Percentiles rank a stretch among this genome's conserved stretches.
Conservation (phyloP, 1,140 invertebrate genomes). For the Lasaia peninsularis region DNA sequence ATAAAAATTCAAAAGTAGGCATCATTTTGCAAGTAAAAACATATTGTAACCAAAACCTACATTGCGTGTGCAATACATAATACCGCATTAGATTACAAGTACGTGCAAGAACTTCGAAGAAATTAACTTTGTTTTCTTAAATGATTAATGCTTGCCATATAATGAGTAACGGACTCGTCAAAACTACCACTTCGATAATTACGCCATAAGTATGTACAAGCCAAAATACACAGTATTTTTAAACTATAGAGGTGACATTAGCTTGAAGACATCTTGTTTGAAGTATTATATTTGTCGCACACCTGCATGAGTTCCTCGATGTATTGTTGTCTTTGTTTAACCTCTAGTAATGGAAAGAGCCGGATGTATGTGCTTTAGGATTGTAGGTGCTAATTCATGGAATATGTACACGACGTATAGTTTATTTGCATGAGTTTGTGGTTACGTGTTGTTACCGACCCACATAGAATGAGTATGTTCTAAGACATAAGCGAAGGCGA, state of each 20-base stretch:
- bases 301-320: constrained; percentile 44
- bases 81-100: constrained; percentile 9
- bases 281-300: constrained; percentile 41
- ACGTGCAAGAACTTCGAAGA: constrained; percentile 22
- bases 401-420: constrained; percentile 33
- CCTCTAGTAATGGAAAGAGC: constrained; percentile 28
- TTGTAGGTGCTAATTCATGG: constrained; percentile 48
- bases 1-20: too few relatives aligned
- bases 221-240: constrained; percentile 3
- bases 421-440: constrained; percentile 38
- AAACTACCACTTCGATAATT: constrained; percentile 53
- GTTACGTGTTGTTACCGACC: constrained; percentile 31
- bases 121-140: constrained; percentile 36
- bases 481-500: constrained; percentile 14
- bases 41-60: neutral
- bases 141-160: constrained; percentile 41
- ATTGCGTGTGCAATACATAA: constrained; percentile 8
- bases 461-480: constrained; percentile 18
- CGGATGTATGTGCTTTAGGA: constrained; percentile 19
- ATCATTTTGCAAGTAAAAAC: neutral
- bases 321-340: constrained; percentile 29
- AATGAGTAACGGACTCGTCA: constrained; percentile 49
- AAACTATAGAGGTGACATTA: constrained; percentile 23
- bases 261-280: constrained; percentile 11
- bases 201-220: constrained; percentile 20